phyloP scores from a whole-genome alignment of 64 coral and sea anemone genomes.

The Montipora efflorescens region DNA sequence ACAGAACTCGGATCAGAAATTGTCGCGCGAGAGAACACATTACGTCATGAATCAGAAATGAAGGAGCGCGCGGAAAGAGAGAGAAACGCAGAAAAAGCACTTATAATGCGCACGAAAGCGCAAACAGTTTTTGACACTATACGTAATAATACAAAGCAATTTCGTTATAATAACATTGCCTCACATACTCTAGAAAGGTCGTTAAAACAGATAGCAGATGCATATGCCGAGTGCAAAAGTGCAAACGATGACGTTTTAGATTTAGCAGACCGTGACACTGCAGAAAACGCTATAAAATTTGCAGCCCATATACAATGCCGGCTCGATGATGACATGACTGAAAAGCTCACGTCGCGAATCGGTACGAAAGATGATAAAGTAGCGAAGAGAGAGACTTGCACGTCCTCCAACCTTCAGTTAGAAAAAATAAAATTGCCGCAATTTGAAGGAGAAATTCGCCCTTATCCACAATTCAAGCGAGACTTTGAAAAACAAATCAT shows the following conservation, averaged over 20 bases:
- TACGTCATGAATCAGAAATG: no score
- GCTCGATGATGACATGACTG: constrained; percentile 2
- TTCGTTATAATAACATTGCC: neutral
- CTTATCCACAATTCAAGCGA: constrained; percentile 62
- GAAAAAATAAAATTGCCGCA: constrained; percentile 59
- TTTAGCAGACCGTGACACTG: neutral
- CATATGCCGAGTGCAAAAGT: constrained; percentile 56
- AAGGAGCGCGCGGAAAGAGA: no score
- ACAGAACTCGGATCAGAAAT: no score
- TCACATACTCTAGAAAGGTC: neutral
- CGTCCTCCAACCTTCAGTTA: constrained; percentile 23
- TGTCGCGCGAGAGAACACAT: no score
- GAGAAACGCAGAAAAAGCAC: no score
- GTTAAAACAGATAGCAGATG: constrained; percentile 25
- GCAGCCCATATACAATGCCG: constrained; percentile 29
- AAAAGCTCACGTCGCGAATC: constrained; percentile 20
- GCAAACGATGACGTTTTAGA: constrained; percentile 24
- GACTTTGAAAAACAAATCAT: constrained; percentile 69
- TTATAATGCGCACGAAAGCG: neutral
- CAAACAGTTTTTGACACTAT: neutral
- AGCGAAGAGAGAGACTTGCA: neutral
- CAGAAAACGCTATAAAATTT: constrained; percentile 57
- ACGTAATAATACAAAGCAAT: neutral
- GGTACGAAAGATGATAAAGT: constrained; percentile 16
- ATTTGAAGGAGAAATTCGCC: constrained; percentile 49